Conservation (phyloP, 2,797 vertebrate species). For the Poeciliopsis turneri region DNA sequence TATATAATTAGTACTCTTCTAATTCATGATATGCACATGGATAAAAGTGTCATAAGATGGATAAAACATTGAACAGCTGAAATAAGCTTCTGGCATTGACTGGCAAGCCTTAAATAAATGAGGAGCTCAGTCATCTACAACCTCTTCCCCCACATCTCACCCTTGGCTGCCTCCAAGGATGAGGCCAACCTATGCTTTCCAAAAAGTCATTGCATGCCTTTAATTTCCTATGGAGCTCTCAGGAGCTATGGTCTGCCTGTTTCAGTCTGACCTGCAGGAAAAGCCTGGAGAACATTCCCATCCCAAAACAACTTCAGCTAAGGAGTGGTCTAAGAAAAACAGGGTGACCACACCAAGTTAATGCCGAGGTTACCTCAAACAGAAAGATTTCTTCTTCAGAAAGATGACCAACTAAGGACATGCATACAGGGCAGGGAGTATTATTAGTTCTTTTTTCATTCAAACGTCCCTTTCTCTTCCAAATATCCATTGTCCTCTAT, state of each 20-base stretch:
- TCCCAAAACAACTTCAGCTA: neutral
- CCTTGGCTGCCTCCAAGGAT: neutral
- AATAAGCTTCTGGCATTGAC: neutral
- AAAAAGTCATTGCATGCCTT: neutral
- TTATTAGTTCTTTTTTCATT: neutral
- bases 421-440: neutral
- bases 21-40: neutral
- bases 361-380: neutral
- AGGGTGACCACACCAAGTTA: neutral
- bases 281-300: neutral
- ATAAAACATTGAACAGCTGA: neutral
- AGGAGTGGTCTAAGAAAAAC: neutral
- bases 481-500: neutral
- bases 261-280: neutral
- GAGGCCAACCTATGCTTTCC: neutral
- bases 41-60: neutral
- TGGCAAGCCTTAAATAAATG: neutral
- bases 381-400: neutral
- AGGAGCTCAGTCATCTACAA: neutral
- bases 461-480: neutral
- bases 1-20: neutral
- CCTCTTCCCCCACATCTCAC: neutral
- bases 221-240: neutral
- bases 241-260: neutral
- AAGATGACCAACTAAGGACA: neutral